These are phyloP conservation scores for western clawed frog (Xenopus tropicalis) DNA, from an alignment of 2,113 vertebrate species.

Conservation along the genomic window DNA sequence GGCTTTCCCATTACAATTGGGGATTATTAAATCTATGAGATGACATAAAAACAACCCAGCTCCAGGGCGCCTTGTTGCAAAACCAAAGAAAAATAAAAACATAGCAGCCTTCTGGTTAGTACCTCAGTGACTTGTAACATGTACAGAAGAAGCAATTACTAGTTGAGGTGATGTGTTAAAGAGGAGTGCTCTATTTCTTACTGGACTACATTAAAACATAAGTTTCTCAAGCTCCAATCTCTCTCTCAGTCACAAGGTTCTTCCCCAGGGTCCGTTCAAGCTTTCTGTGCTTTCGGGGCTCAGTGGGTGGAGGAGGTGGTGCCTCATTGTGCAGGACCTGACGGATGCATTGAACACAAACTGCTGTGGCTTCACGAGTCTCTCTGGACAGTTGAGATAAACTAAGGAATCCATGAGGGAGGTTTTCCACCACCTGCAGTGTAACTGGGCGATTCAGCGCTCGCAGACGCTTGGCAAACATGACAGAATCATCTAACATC, in stretches of 20 bases:
- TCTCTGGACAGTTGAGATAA: constrained; percentile 78
- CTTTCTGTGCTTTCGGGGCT: constrained; percentile 66
- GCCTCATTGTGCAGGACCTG: constrained; percentile 54
- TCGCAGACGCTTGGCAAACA: constrained; percentile 82
- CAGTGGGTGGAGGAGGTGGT: constrained; percentile 36
- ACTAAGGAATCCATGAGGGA: constrained; percentile 89
- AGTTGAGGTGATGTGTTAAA: neutral
- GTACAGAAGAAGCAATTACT: neutral
- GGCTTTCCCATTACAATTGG: no score
- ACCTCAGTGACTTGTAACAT: neutral
- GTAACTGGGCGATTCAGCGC: constrained; percentile 70
- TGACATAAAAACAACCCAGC: no score
- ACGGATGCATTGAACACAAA: constrained; percentile 76
- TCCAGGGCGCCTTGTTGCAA: neutral
- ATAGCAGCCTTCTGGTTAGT: rapidly evolving
- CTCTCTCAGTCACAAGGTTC: constrained; percentile 17
- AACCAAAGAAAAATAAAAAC: neutral
- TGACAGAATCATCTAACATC: constrained; percentile 89
- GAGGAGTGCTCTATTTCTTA: neutral
- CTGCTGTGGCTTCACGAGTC: constrained; percentile 70
- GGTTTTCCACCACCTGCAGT: constrained; percentile 80
- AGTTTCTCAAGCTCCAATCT: constrained; percentile 21
- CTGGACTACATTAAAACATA: neutral
- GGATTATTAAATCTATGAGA: neutral
- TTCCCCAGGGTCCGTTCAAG: constrained; percentile 61